Evolutionary conservation across 2,113 vertebrate species (phyloP).

Genomic region (Anhinga anhinga): DNA sequence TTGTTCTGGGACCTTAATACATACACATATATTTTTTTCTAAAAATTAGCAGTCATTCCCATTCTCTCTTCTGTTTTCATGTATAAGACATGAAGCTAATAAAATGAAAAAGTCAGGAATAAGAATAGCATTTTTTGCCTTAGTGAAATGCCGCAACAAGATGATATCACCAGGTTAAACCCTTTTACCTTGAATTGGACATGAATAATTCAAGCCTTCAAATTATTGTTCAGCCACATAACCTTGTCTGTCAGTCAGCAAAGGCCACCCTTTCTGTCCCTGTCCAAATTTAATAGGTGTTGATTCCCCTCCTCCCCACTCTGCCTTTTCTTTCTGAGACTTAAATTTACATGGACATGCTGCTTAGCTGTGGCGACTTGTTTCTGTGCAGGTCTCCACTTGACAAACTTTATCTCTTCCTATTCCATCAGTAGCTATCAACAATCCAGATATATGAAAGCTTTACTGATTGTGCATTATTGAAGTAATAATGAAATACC

Average conservation of each 20-base stretch:
- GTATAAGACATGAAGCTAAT: not conserved
- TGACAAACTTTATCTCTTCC: conserved; percentile 2
- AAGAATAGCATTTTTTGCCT: not conserved
- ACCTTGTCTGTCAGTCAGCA: conserved; percentile 52
- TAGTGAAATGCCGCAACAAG: not conserved
- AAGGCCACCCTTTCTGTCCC: not conserved
- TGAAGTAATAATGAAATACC: not conserved
- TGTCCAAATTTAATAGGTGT: conserved; percentile 32
- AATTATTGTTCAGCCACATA: conserved; percentile 49
- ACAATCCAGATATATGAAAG: not conserved
- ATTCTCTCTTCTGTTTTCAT: not conserved
- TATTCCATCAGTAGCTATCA: not conserved
- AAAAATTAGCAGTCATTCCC: not conserved
- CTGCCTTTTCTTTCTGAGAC: not conserved
- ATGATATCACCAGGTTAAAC: conserved; percentile 29
- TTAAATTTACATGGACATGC: not conserved
- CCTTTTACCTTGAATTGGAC: conserved; percentile 17
- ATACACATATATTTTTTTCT: not conserved
- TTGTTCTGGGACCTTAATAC: not conserved
- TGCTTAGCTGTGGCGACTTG: not conserved
- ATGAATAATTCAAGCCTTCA: conserved; percentile 63
- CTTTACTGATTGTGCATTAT: not conserved
- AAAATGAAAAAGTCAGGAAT: not conserved
- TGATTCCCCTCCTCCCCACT: not conserved
- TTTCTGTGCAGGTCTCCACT: not conserved